phyloP scores from a whole-genome alignment of 1,140 invertebrate species.

The Leptinotarsa undecemlineata region DNA sequence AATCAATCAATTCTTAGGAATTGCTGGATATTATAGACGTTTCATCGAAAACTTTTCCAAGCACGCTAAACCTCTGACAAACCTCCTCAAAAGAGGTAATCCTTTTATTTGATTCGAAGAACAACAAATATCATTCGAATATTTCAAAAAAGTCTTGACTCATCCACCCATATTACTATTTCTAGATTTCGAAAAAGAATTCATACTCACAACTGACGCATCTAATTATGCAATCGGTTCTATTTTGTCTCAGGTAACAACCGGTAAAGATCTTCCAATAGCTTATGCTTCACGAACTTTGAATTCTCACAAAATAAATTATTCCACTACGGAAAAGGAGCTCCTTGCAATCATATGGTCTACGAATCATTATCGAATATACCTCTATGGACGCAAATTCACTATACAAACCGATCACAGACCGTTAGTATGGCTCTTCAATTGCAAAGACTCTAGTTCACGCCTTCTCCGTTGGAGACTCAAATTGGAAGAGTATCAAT shows the following conservation, averaged over 20 bases:
- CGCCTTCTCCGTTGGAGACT: slow-evolving; percentile 57
- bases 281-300: slow-evolving; percentile 43
- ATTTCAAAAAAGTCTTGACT: slow-evolving; percentile 48
- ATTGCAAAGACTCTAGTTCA: slow-evolving; percentile 53
- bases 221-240: slow-evolving; percentile 51
- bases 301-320: slow-evolving; percentile 27
- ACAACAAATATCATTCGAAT: slow-evolving; percentile 47
- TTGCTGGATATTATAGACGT: slow-evolving; percentile 43
- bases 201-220: slow-evolving; percentile 55
- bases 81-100: slow-evolving; percentile 31
- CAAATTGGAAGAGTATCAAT: slow-evolving; percentile 56
- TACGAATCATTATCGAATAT: no score
- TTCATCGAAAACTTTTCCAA: slow-evolving; percentile 34
- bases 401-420: no score
- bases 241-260: slow-evolving; percentile 42
- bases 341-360: no score
- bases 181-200: slow-evolving; percentile 49
- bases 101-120: slow-evolving; percentile 20
- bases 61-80: neutral
- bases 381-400: no score
- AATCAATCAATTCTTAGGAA: slow-evolving; percentile 55
- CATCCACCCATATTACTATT: slow-evolving; percentile 53
- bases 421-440: slow-evolving; percentile 23
- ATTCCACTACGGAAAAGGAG: no score
- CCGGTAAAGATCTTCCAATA: slow-evolving; percentile 43